These are phyloP conservation scores for Brienomyrus brachyistius DNA, from an alignment of 2,113 vertebrate genomes.

Conservation along the genomic window DNA sequence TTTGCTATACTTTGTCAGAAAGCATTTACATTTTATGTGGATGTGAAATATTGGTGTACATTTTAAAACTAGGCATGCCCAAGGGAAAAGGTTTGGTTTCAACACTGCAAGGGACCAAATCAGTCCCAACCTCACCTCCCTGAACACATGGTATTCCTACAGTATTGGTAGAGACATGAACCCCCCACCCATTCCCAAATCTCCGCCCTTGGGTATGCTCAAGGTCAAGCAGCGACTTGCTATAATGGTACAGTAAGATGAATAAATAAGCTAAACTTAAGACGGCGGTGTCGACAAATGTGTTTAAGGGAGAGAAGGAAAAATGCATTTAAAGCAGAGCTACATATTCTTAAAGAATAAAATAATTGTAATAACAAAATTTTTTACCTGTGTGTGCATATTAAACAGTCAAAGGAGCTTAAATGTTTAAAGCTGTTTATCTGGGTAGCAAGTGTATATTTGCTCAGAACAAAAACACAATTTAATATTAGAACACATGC, in stretches of 20 bases:
- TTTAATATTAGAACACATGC: not conserved
- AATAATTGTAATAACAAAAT: not conserved
- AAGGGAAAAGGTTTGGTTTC: slow-evolving; percentile 59
- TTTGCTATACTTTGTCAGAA: not conserved
- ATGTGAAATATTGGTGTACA: not conserved
- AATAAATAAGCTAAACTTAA: not conserved
- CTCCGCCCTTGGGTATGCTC: slow-evolving; percentile 25
- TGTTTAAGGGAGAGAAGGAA: too few species aligned
- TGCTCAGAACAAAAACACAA: too few species aligned
- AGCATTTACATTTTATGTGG: not conserved
- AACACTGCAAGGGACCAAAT: not conserved
- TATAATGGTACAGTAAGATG: slow-evolving; percentile 30
- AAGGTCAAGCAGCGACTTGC: slow-evolving; percentile 40
- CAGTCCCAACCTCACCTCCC: not conserved
- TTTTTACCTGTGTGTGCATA: not conserved
- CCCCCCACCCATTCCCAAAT: not conserved
- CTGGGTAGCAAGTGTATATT: too few species aligned
- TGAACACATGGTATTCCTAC: not conserved
- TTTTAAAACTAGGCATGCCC: not conserved
- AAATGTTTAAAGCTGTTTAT: not conserved
- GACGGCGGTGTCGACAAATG: not conserved
- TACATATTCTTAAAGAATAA: not conserved
- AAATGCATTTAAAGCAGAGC: too few species aligned
- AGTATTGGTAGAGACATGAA: not conserved
- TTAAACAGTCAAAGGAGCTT: not conserved